Evolutionary conservation across 2,113 vertebrate genomes (phyloP).

Genomic region (Aegotheles bennettii): DNA sequence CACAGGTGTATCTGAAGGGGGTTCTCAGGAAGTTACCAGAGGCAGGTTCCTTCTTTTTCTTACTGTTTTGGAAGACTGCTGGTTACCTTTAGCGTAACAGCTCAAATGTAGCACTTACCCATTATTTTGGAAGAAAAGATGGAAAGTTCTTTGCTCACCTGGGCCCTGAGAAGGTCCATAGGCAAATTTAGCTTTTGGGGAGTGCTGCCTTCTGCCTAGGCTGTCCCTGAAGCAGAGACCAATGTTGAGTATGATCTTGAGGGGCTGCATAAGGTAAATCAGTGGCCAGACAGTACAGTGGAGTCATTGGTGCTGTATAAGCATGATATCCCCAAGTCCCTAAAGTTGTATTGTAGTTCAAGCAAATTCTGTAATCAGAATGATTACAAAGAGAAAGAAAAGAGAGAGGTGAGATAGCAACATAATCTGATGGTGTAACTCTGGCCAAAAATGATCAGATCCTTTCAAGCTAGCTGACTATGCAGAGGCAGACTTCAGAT

Average conservation of each 20-base stretch:
- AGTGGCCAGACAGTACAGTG: too few species aligned
- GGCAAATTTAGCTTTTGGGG: background rate
- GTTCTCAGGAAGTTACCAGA: background rate
- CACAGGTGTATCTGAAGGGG: background rate
- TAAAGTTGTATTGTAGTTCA: background rate
- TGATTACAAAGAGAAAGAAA: too few species aligned
- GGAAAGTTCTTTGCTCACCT: background rate
- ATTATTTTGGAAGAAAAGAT: background rate
- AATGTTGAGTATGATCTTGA: background rate
- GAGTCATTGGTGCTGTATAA: background rate
- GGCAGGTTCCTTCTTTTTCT: background rate
- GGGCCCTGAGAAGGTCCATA: background rate
- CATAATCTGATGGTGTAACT: background rate
- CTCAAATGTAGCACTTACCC: background rate
- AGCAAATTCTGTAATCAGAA: background rate
- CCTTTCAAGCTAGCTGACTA: background rate
- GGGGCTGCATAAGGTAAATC: background rate
- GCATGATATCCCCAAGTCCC: fast-evolving
- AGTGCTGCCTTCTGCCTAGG: background rate
- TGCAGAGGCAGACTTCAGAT: background rate
- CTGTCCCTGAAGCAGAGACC: background rate
- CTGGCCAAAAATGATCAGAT: background rate
- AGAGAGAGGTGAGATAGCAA: background rate
- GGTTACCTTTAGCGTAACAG: background rate
- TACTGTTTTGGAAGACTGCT: background rate